phyloP scores from a whole-genome alignment of 2,888 invertebrate genomes.

The Limenitis camilla region DNA sequence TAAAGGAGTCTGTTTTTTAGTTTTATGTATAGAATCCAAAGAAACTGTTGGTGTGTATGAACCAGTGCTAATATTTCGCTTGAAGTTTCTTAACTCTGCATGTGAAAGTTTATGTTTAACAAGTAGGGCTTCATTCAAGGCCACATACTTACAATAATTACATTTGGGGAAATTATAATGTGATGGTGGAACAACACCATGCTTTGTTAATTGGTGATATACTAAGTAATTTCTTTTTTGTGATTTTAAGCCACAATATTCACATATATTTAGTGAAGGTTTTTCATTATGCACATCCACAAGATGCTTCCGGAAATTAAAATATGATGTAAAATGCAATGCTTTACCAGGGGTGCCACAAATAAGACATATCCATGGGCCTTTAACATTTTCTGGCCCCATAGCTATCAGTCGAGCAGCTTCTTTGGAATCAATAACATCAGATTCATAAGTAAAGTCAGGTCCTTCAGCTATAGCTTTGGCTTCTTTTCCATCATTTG shows the following conservation, averaged over 20 bases:
- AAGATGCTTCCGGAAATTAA: slow-evolving; percentile 86
- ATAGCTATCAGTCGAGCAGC: slow-evolving; percentile 75
- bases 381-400: slow-evolving; percentile 77
- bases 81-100: slow-evolving; percentile 56
- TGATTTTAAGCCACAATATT: slow-evolving; percentile 88
- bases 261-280: slow-evolving; percentile 85
- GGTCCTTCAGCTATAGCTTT: slow-evolving; percentile 35
- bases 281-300: slow-evolving; percentile 86
- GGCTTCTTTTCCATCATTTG: slow-evolving; percentile 32
- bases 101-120: slow-evolving; percentile 81
- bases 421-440: slow-evolving; percentile 76
- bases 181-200: slow-evolving; percentile 82
- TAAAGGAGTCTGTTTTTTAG: slow-evolving; percentile 58
- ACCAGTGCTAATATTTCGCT: slow-evolving; percentile 74
- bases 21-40: slow-evolving; percentile 63
- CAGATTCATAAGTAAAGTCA: slow-evolving; percentile 59
- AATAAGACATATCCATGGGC: slow-evolving; percentile 87
- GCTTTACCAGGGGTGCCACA: slow-evolving; percentile 81
- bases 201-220: slow-evolving; percentile 87
- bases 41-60: slow-evolving; percentile 58
- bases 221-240: slow-evolving; percentile 81
- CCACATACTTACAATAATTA: slow-evolving; percentile 82
- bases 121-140: slow-evolving; percentile 81
- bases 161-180: slow-evolving; percentile 86
- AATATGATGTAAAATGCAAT: slow-evolving; percentile 84